phyloP scores from a whole-genome alignment of 2,888 invertebrate species.

The Cancer borealis region DNA sequence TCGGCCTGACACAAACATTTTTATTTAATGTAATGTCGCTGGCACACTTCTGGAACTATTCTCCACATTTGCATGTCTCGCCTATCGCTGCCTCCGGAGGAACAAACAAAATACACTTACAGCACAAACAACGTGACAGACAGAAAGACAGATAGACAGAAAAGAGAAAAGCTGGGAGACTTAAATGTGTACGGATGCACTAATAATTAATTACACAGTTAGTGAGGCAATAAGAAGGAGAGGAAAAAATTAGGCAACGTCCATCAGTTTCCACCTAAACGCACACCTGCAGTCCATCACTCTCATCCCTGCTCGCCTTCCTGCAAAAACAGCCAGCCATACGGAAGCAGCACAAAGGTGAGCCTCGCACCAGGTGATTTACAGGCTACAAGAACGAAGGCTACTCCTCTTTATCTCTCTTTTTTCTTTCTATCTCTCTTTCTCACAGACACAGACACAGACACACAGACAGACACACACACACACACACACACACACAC shows the following conservation, averaged over 20 bases:
- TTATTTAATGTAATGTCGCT: background rate
- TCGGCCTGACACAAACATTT: background rate
- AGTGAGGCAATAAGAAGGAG: background rate
- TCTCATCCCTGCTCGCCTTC: background rate
- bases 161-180: background rate
- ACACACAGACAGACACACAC: background rate
- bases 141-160: conserved; percentile 13
- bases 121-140: background rate
- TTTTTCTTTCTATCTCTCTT: background rate
- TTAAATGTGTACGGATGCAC: conserved; percentile 14
- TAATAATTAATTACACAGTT: background rate
- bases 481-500: conserved; percentile 7
- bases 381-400: background rate
- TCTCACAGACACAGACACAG: background rate
- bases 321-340: background rate
- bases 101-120: background rate
- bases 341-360: background rate
- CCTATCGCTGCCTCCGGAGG: background rate
- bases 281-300: conserved; percentile 15
- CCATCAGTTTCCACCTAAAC: background rate
- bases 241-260: background rate
- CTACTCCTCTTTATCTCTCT: background rate
- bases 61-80: background rate
- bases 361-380: background rate
- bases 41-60: background rate